Evolutionary conservation across 1,140 invertebrate genomes (phyloP).

Genomic region (Cydia amplana): DNA sequence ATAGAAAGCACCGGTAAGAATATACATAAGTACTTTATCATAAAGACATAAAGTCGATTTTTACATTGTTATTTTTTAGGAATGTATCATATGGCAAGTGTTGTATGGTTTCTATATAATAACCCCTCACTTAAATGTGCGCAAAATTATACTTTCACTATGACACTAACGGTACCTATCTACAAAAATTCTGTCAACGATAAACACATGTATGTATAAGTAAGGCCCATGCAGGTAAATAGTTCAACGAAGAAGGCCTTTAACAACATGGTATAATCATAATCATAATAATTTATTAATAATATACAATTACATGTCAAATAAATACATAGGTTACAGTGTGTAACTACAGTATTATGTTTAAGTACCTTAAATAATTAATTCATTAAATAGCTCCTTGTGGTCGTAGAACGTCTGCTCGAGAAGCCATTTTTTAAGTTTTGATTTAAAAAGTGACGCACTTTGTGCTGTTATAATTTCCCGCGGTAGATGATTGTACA

Average conservation of each 20-base stretch:
- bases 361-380: no score
- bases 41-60: background rate
- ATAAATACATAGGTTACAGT: no score
- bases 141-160: background rate
- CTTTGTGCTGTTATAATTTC: no score
- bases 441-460: no score
- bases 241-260: background rate
- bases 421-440: no score
- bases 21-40: background rate
- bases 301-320: no score
- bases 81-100: background rate
- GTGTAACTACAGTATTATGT: no score
- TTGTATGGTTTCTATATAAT: conserved; percentile 1
- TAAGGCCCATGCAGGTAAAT: background rate
- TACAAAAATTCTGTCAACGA: background rate
- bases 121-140: background rate
- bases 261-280: background rate
- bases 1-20: background rate
- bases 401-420: no score
- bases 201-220: background rate
- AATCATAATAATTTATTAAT: background rate
- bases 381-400: no score
- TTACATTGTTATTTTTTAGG: background rate
- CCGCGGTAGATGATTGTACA: no score
- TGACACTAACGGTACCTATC: background rate